Evolutionary conservation across 2,113 vertebrate genomes (phyloP), one percentile per base, ranked within the genome.

Genomic region (Apeltes quadracus): DNA sequence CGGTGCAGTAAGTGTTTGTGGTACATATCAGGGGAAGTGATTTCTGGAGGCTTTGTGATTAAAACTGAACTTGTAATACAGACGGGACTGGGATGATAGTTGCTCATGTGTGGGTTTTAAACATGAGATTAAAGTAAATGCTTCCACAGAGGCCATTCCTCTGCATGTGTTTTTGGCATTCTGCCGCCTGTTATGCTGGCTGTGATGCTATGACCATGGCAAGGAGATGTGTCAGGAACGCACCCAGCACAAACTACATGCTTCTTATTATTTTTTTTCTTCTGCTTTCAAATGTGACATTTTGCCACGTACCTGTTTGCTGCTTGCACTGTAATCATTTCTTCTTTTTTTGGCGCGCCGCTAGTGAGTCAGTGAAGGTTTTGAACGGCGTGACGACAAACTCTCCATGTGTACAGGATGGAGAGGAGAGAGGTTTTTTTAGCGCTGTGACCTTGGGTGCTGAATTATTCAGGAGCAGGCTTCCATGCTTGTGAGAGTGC

Each of bases 381-480:
- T 51, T 43, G 70, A 39, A 64, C 61, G 61, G 67, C 84, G 84
- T 87, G 85, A 84, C 64, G 89, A 86, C 85, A 84, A 89, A 82
- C 71, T 78, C 64, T 69, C 39, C 54, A 14, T 13, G 5, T 4
- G 66, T 64, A 81, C 36, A 48, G 27, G 43, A 54, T 29, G 62
- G 70, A 55, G 56, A 41, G 72, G 41, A 69, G 58, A 63, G 39
- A 83, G 51, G 59, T 80, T 87, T 29, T n/a, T 85, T 88, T 63
- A 75, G 62, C 36, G 69, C 73, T 71, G 76, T 89, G 88, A 92
- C 88, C 91, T 92, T 91, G 90, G 76, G 48, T 83, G 63, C 68
- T 92, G 80, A 90, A 91, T 92, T 61, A 90, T 91, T 91, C 80
- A 91, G 62, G 59, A 86, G 66, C 55, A 83, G 67, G 57, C 78